Evolutionary conservation across 2,888 invertebrate species (phyloP).

Genomic region (Frankliniella intonsa): DNA sequence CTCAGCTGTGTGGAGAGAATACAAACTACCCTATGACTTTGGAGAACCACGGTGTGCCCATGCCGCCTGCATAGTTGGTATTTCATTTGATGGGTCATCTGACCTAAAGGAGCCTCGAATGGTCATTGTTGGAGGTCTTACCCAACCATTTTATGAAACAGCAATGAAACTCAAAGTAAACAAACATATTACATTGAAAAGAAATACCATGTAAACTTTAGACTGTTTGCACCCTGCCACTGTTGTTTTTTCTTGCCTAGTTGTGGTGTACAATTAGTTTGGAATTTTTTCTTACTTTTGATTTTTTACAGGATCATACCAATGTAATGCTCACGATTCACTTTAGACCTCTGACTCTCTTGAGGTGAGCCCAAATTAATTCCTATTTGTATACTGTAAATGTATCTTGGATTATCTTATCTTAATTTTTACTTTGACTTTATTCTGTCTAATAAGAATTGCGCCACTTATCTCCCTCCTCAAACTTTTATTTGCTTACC

Average conservation of each 20-base stretch:
- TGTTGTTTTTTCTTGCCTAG: background rate
- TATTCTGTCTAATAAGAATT: too few relatives aligned
- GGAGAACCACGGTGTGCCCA: slow-evolving; percentile 1
- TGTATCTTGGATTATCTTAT: background rate
- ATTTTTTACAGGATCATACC: background rate
- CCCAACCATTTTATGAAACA: slow-evolving; percentile 17
- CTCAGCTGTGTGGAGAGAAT: background rate
- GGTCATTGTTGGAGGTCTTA: slow-evolving; percentile 1
- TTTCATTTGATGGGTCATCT: background rate
- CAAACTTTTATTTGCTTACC: too few relatives aligned
- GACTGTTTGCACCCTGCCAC: background rate
- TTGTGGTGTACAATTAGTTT: background rate
- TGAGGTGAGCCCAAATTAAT: background rate
- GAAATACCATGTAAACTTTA: background rate
- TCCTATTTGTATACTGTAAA: background rate
- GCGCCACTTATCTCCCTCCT: too few relatives aligned
- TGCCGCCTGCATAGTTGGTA: background rate
- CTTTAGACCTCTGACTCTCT: background rate
- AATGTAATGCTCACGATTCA: slow-evolving; percentile 2
- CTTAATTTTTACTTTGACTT: background rate
- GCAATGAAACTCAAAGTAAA: slow-evolving; percentile 21
- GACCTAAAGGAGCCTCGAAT: background rate
- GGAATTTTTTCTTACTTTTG: background rate
- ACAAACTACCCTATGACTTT: background rate
- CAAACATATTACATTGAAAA: background rate